These are phyloP conservation scores for Daktulosphaira vitifoliae DNA, from an alignment of 1,140 invertebrate species.

Conservation along the genomic window DNA sequence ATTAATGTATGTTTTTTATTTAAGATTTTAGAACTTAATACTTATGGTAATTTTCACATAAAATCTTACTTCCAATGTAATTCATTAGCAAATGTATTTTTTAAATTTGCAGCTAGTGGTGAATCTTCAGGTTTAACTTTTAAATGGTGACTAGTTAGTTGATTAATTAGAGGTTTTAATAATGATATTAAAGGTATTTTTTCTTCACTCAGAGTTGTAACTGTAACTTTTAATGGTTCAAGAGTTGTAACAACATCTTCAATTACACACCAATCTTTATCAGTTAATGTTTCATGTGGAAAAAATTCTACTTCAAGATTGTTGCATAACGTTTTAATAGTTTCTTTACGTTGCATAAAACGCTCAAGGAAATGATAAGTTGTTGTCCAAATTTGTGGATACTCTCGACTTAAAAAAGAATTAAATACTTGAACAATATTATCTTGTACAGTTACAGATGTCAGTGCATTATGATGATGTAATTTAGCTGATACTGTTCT, in stretches of 20 bases:
- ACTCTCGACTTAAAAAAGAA: constrained; percentile 44
- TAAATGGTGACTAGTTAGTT: constrained; percentile 48
- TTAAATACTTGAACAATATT: constrained; percentile 44
- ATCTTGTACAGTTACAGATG: constrained; percentile 45
- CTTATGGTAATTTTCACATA: background rate
- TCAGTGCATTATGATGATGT: constrained; percentile 41
- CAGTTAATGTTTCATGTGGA: constrained; percentile 41
- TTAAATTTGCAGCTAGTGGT: constrained; percentile 43
- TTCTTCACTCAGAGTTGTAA: constrained; percentile 49
- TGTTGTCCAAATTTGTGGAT: constrained; percentile 47
- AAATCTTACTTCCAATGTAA: constrained; percentile 42
- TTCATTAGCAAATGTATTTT: constrained; percentile 45
- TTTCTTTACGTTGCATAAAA: constrained; percentile 43
- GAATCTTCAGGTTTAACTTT: constrained; percentile 46
- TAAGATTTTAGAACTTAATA: too few species aligned
- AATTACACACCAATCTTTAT: constrained; percentile 47
- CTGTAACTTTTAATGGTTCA: constrained; percentile 50
- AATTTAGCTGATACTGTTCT: constrained; percentile 46
- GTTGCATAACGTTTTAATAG: constrained; percentile 43
- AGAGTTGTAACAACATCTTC: constrained; percentile 47
- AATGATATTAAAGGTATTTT: constrained; percentile 49
- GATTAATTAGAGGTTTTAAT: constrained; percentile 49
- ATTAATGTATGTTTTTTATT: too few species aligned
- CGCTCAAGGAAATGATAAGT: constrained; percentile 50
- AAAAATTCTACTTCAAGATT: constrained; percentile 40